A percentile compares a stretch with the other conserved stretches of the same genome.
These are phyloP conservation scores for Penelope pileata DNA, from an alignment of 2,113 vertebrate species.

Conservation along the genomic window DNA sequence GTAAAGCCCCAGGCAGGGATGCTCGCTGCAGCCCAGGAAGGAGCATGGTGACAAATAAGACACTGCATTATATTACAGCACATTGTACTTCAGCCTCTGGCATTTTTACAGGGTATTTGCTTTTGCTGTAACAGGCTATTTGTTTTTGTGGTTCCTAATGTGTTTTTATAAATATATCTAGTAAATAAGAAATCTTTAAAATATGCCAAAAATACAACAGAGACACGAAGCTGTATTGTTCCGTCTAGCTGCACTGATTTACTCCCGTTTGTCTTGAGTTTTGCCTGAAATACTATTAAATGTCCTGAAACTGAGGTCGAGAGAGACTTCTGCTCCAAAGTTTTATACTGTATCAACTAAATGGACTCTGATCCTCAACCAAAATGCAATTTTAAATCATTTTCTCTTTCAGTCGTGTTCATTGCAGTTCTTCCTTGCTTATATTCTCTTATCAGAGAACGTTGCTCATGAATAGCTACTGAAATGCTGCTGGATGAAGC, in stretches of 20 bases:
- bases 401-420: not conserved
- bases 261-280: not conserved
- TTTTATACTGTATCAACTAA: not conserved
- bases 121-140: not conserved
- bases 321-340: not conserved
- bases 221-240: not conserved
- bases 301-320: not conserved
- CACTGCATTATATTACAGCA: not conserved
- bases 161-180: not conserved
- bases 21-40: not conserved
- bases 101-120: not conserved
- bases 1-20: not conserved
- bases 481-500: not conserved
- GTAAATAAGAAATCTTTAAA: not conserved
- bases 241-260: not conserved
- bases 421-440: not conserved
- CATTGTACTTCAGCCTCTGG: not conserved
- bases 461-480: not conserved
- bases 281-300: not conserved
- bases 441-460: not conserved
- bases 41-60: not conserved
- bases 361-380: not conserved
- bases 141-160: not conserved
- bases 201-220: not conserved
- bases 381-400: not conserved